phyloP scores from a whole-genome alignment of 1,140 invertebrate species.

The Agrypnia vestita region DNA sequence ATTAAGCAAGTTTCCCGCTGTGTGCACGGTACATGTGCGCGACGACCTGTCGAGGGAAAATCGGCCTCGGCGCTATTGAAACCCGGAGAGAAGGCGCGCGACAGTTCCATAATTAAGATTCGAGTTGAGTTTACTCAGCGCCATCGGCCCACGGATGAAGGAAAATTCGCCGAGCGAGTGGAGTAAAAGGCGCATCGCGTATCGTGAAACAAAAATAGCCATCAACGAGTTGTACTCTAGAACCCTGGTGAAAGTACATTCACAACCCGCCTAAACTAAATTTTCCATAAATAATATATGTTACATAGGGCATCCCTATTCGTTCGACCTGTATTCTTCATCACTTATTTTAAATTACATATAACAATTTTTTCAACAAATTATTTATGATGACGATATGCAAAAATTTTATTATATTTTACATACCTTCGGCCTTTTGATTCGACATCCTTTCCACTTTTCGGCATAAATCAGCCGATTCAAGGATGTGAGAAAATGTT shows the following conservation, averaged over 20 bases:
- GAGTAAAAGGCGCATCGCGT: not conserved
- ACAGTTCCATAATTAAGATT: conserved; percentile 26
- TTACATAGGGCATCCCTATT: too few relatives aligned
- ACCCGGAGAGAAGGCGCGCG: not conserved
- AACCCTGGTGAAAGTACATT: too few relatives aligned
- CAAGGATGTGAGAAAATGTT: too few relatives aligned
- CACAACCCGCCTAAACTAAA: too few relatives aligned
- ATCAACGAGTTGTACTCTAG: too few relatives aligned
- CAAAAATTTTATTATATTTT: conserved; percentile 1
- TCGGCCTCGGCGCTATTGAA: conserved; percentile 4
- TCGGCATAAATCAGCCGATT: too few relatives aligned
- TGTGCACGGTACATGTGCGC: not conserved
- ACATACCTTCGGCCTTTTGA: not conserved
- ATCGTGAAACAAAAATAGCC: too few relatives aligned
- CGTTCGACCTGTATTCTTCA: too few relatives aligned
- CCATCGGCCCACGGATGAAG: not conserved
- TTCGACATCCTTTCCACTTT: too few relatives aligned
- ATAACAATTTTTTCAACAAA: too few relatives aligned
- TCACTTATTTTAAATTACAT: too few relatives aligned
- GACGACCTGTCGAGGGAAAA: not conserved
- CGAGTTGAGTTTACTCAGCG: conserved; percentile 20
- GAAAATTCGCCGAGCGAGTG: not conserved
- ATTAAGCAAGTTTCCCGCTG: conserved; percentile 11
- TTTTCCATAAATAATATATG: too few relatives aligned
- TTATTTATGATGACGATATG: not conserved